A percentile compares a stretch with the other conserved stretches of the same genome.
Conservation (phyloP, 2,113 vertebrate genomes). For the Atherinomorus stipes region DNA sequence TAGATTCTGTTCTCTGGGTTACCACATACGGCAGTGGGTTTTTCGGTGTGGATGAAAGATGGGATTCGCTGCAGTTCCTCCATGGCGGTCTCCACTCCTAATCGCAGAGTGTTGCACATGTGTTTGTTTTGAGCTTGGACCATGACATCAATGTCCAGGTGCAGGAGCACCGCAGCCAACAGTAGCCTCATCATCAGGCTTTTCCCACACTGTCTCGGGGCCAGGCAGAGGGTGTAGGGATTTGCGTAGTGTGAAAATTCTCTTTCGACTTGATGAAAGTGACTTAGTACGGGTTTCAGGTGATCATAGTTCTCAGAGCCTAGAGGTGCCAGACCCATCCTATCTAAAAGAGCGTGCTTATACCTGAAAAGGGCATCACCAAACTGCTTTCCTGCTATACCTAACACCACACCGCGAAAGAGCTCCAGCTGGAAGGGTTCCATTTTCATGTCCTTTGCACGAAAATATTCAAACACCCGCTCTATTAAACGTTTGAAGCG, state of each 20-base stretch:
- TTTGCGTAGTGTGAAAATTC: not conserved
- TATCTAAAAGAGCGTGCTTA: slow-evolving; percentile 1
- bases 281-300: not conserved
- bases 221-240: slow-evolving; percentile 21
- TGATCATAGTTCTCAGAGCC: slow-evolving; percentile 15
- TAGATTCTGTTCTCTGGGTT: not conserved
- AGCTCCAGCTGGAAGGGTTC: slow-evolving; percentile 38
- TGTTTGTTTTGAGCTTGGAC: slow-evolving; percentile 37
- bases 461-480: slow-evolving; percentile 27
- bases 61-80: not conserved
- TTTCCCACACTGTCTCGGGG: slow-evolving; percentile 25
- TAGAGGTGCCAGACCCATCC: slow-evolving; percentile 1
- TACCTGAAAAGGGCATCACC: slow-evolving; percentile 19
- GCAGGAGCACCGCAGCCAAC: not conserved
- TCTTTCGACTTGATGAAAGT: not conserved
- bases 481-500: not conserved
- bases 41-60: not conserved
- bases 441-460: slow-evolving; percentile 12
- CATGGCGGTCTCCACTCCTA: slow-evolving; percentile 10
- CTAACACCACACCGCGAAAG: slow-evolving; percentile 18
- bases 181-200: slow-evolving; percentile 25
- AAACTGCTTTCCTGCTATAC: not conserved
- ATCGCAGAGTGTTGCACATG: slow-evolving; percentile 11
- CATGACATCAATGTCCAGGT: slow-evolving; percentile 28
- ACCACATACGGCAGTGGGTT: rapidly evolving